Conservation (phyloP, 2,113 vertebrate species). For the Gopherus flavomarginatus region DNA sequence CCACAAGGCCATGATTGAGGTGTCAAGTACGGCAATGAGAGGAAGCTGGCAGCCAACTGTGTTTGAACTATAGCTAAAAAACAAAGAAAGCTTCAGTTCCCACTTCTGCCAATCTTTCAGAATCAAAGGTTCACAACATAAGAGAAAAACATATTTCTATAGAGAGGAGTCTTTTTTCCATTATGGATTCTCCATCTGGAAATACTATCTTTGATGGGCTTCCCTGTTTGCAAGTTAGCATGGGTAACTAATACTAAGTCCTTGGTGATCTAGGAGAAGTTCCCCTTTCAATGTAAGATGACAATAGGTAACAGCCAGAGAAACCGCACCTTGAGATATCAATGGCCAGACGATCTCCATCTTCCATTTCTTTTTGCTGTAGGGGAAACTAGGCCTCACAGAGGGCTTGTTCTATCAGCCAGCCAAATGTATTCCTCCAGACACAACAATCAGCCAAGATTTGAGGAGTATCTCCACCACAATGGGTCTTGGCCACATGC, state of each 20-base stretch:
- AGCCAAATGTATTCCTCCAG: not conserved
- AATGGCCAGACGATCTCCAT: not conserved
- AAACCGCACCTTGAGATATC: not conserved
- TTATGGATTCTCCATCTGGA: not conserved
- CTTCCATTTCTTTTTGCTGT: not conserved
- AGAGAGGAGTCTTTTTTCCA: not conserved
- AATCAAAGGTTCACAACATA: not conserved
- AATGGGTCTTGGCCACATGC: not conserved
- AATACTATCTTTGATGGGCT: not conserved
- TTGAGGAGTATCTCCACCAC: not conserved
- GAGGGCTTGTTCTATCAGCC: not conserved
- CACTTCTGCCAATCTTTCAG: not conserved
- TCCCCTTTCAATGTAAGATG: not conserved
- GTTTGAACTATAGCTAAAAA: not conserved
- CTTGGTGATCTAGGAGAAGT: not conserved
- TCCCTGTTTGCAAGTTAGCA: not conserved
- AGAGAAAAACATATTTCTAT: not conserved
- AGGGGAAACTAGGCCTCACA: not conserved
- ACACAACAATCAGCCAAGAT: not conserved
- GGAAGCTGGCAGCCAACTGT: not conserved
- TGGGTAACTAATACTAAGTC: not conserved
- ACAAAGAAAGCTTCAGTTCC: accelerated
- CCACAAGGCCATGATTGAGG: not conserved
- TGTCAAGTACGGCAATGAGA: not conserved
- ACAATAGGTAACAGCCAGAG: not conserved